Evolutionary conservation across 2,113 vertebrate species (phyloP).

Genomic region (Poecile atricapillus): DNA sequence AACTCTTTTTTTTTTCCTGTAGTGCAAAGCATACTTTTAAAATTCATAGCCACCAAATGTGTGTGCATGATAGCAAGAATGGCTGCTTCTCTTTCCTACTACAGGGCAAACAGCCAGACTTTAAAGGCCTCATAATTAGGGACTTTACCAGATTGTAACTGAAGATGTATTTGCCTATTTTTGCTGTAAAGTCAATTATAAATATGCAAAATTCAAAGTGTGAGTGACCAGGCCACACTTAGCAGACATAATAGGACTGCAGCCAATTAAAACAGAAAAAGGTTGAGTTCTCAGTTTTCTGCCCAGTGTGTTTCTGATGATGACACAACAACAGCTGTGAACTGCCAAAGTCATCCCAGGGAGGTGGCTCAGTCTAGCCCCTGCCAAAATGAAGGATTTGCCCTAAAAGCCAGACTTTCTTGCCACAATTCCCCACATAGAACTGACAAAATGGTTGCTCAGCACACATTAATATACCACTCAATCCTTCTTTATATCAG

Average conservation of each 20-base stretch:
- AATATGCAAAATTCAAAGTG: slow-evolving; percentile 27
- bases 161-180: slow-evolving; percentile 25
- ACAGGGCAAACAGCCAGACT: not conserved
- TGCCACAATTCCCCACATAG: not conserved
- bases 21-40: slow-evolving; percentile 35
- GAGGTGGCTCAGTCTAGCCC: not conserved
- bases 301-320: not conserved
- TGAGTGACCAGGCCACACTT: not conserved
- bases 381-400: slow-evolving; percentile 10
- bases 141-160: not conserved
- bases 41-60: not conserved
- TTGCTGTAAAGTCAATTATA: not conserved
- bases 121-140: slow-evolving; percentile 17
- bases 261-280: slow-evolving; percentile 40
- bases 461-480: not conserved
- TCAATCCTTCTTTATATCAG: not conserved
- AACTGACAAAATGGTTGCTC: not conserved
- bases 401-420: not conserved
- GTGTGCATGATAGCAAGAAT: not conserved
- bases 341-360: not conserved
- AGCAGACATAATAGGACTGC: slow-evolving; percentile 3
- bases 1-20: not conserved
- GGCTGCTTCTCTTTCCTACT: not conserved
- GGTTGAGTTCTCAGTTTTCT: slow-evolving; percentile 28
- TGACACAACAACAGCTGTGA: slow-evolving; percentile 46